Evolutionary conservation across 2,797 vertebrate species (phyloP).

Genomic region (Anisognathus igniventris): DNA sequence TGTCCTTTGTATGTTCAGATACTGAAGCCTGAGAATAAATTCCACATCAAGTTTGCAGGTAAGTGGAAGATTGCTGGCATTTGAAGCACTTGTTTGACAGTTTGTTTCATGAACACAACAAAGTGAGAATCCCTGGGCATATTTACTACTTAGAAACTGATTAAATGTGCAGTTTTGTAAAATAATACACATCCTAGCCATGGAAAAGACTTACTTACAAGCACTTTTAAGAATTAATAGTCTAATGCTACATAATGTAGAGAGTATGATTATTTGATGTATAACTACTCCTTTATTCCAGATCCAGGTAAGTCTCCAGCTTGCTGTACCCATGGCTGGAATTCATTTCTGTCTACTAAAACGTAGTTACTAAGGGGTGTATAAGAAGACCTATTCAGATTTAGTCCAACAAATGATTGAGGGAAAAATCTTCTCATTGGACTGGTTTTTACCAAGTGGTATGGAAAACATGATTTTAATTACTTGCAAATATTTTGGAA

Average conservation of each 20-base stretch:
- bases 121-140: background rate
- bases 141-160: background rate
- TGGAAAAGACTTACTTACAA: background rate
- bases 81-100: background rate
- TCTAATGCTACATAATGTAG: background rate
- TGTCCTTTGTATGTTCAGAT: slow-evolving; percentile 98
- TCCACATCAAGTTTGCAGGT: slow-evolving; percentile 99
- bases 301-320: background rate
- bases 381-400: background rate
- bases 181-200: background rate
- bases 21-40: slow-evolving; percentile 98
- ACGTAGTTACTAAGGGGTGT: background rate
- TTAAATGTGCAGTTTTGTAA: background rate
- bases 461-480: background rate
- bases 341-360: background rate
- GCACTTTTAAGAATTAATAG: background rate
- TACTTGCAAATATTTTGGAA: background rate
- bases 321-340: background rate
- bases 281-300: background rate
- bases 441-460: background rate
- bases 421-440: background rate
- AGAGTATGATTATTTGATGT: background rate
- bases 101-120: background rate
- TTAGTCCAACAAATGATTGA: background rate
- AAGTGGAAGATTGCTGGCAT: slow-evolving; percentile 28